A percentile compares a stretch with the other conserved stretches of the same genome.
Conservation (phyloP, 2,113 vertebrate genomes). For the Sprattus sprattus region DNA sequence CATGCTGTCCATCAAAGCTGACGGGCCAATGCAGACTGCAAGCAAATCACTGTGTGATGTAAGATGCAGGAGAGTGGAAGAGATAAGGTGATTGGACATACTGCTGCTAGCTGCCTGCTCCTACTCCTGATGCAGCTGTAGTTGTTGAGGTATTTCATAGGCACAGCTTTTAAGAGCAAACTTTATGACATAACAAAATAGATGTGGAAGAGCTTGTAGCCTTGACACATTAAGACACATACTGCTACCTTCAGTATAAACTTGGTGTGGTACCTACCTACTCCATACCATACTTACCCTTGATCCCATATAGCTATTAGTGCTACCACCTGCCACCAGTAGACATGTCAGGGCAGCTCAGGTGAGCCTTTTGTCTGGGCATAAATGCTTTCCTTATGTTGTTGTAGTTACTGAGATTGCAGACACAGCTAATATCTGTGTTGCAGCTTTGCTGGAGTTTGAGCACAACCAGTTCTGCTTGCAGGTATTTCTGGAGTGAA, state of each 20-base stretch:
- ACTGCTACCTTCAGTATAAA: not conserved
- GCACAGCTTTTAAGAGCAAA: not conserved
- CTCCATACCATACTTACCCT: not conserved
- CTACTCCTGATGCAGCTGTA: not conserved
- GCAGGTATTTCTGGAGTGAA: not conserved
- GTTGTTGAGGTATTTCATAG: not conserved
- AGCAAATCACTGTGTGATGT: not conserved
- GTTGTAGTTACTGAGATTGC: not conserved
- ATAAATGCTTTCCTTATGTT: not conserved
- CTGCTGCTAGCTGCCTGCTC: not conserved
- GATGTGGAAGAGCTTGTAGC: not conserved
- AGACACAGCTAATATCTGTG: not conserved
- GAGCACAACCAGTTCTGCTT: not conserved
- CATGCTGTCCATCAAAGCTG: not conserved
- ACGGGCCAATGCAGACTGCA: not conserved
- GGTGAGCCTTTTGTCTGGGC: not conserved
- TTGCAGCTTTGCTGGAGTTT: not conserved
- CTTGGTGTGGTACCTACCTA: not conserved
- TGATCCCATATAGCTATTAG: not conserved
- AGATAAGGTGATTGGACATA: not conserved
- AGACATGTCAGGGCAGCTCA: not conserved
- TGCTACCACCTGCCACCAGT: not conserved
- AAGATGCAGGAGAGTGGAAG: not conserved
- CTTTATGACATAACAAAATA: not conserved
- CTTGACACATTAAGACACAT: not conserved